These are phyloP conservation scores for Nycticebus coucang DNA, from an alignment of 2,113 vertebrate species.

Conservation along the genomic window DNA sequence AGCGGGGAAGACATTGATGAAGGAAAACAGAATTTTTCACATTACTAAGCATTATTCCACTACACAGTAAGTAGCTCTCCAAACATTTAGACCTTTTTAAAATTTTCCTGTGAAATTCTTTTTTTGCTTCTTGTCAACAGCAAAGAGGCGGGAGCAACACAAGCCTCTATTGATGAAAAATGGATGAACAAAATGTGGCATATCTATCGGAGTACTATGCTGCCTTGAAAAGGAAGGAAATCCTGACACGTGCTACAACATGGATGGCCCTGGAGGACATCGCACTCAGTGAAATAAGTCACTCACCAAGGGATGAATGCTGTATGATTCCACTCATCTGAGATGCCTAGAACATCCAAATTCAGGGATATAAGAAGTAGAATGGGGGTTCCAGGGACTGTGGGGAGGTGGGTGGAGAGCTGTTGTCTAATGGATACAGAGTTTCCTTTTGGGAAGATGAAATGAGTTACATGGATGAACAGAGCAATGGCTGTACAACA, in stretches of 20 bases:
- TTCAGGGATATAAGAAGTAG: not conserved
- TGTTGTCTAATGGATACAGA: no score
- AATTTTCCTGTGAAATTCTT: not conserved
- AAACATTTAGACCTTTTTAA: not conserved
- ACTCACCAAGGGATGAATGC: not conserved
- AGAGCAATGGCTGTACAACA: accelerated
- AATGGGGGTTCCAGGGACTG: not conserved
- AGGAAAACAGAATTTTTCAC: not conserved
- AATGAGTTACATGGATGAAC: not conserved
- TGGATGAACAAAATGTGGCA: not conserved
- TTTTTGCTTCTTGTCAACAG: not conserved
- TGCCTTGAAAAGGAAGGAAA: not conserved
- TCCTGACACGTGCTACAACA: no score
- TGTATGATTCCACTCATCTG: not conserved
- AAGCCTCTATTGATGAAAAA: no score
- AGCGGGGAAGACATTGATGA: no score
- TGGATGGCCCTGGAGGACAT: not conserved
- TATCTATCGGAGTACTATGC: accelerated
- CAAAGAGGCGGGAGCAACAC: not conserved
- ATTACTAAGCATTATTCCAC: not conserved
- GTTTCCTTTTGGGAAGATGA: not conserved
- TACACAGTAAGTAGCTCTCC: no score
- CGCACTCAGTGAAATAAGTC: not conserved
- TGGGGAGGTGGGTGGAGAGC: not conserved
- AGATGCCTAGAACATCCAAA: no score